These are phyloP conservation scores for Acromyrmex heyeri DNA, from an alignment of 1,140 invertebrate genomes.

Conservation along the genomic window DNA sequence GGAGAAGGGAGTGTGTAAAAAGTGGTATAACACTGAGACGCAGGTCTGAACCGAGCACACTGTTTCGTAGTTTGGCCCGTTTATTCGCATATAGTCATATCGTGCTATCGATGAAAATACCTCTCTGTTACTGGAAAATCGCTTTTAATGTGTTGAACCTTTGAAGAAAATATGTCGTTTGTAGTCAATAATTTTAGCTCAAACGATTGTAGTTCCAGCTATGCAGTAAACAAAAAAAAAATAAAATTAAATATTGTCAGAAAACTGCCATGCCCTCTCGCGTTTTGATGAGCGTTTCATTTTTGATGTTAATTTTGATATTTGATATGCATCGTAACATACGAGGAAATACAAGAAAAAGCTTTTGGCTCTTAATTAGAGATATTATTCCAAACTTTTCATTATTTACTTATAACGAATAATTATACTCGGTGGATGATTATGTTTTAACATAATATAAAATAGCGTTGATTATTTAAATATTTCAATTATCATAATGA, in stretches of 20 bases:
- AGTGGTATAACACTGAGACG: slow-evolving; percentile 55
- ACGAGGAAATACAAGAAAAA: slow-evolving; percentile 55
- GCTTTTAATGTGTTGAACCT: neutral
- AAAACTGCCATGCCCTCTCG: neutral
- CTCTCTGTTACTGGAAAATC: neutral
- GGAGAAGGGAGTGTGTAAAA: slow-evolving; percentile 46
- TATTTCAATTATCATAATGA: too few species aligned
- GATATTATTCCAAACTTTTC: slow-evolving; percentile 35
- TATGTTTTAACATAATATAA: neutral
- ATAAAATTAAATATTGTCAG: slow-evolving; percentile 1
- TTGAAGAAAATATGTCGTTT: neutral
- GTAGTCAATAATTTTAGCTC: slow-evolving; percentile 3
- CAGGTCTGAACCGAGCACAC: slow-evolving; percentile 14
- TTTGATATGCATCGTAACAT: slow-evolving; percentile 46
- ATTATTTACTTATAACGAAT: slow-evolving; percentile 32
- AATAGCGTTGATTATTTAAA: neutral
- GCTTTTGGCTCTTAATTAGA: slow-evolving; percentile 52
- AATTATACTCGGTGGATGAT: slow-evolving; percentile 18
- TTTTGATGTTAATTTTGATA: slow-evolving; percentile 53
- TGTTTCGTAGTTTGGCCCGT: neutral
- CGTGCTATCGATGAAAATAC: slow-evolving; percentile 11
- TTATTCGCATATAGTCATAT: slow-evolving; percentile 6
- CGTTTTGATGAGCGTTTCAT: slow-evolving; percentile 1
- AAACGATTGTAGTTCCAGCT: neutral
- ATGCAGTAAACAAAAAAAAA: neutral